Conservation (phyloP, 2,113 vertebrate species). For the Pyrgilauda ruficollis region DNA sequence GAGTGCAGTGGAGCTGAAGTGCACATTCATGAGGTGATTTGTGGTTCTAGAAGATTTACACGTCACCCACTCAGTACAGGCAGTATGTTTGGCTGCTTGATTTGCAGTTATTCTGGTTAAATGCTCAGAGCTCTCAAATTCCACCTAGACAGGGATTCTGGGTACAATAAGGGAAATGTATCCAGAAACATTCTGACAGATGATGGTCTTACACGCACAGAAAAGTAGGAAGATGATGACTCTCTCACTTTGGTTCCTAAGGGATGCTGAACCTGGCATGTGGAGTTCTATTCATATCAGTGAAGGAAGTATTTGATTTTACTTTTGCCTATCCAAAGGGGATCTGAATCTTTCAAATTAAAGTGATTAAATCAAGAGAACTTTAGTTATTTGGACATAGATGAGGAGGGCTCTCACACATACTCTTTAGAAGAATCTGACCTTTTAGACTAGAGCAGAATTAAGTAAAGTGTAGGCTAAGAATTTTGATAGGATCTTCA, state of each 20-base stretch:
- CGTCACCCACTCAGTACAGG: neutral
- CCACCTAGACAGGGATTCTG: neutral
- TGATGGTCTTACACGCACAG: neutral
- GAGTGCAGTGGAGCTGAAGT: neutral
- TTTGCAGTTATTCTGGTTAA: neutral
- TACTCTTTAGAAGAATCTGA: neutral
- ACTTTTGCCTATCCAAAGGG: neutral
- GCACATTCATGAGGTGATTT: neutral
- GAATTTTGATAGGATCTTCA: neutral
- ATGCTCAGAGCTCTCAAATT: neutral
- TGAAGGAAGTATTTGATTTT: neutral
- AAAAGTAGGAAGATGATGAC: neutral
- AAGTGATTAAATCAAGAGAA: neutral
- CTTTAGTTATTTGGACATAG: neutral
- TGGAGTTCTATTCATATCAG: neutral
- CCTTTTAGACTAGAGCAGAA: neutral
- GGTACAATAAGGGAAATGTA: neutral
- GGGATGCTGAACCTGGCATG: neutral
- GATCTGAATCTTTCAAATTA: neutral
- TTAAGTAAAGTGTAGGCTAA: neutral
- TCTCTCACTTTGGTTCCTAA: neutral
- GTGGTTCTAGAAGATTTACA: neutral
- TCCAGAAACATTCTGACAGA: neutral
- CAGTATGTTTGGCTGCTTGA: neutral
- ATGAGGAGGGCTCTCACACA: neutral